phyloP scores from a whole-genome alignment of 1,140 invertebrate species.

The Diprion similis region DNA sequence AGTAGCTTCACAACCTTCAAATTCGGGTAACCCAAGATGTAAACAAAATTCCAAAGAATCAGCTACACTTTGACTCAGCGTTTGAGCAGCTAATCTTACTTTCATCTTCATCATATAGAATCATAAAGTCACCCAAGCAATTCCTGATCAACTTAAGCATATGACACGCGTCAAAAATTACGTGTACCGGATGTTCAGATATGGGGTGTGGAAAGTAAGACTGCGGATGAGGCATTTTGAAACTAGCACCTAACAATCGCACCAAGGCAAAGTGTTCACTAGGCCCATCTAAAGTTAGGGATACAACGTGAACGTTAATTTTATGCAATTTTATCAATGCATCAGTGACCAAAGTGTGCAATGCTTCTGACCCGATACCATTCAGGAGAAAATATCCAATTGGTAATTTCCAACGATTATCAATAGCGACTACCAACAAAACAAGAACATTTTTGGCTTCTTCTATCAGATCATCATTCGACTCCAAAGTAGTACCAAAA shows the following conservation, averaged over 20 bases:
- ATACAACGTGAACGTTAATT: neutral
- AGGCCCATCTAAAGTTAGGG: neutral
- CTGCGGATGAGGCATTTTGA: constrained; percentile 18
- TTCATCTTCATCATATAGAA: constrained; percentile 25
- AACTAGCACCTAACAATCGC: constrained; percentile 33
- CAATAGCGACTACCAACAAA: neutral
- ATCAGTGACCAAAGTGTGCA: neutral
- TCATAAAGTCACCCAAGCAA: constrained; percentile 21
- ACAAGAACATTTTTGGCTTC: no score
- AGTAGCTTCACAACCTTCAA: constrained; percentile 27
- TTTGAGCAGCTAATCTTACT: constrained; percentile 32
- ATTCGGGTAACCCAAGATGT: constrained; percentile 23
- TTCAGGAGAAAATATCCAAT: neutral
- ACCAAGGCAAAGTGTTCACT: constrained; percentile 19
- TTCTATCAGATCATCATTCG: no score
- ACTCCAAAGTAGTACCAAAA: no score
- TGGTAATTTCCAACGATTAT: neutral
- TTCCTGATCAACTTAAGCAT: constrained; percentile 36
- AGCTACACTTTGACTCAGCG: constrained; percentile 18
- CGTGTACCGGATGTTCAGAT: constrained; percentile 15
- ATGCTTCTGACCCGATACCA: neutral
- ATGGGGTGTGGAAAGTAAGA: constrained; percentile 27
- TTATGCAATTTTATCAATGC: neutral
- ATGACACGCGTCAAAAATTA: constrained; percentile 34
- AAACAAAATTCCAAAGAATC: neutral